These are phyloP conservation scores for Clamator glandarius DNA, from an alignment of 2,797 vertebrate genomes.

Conservation along the genomic window DNA sequence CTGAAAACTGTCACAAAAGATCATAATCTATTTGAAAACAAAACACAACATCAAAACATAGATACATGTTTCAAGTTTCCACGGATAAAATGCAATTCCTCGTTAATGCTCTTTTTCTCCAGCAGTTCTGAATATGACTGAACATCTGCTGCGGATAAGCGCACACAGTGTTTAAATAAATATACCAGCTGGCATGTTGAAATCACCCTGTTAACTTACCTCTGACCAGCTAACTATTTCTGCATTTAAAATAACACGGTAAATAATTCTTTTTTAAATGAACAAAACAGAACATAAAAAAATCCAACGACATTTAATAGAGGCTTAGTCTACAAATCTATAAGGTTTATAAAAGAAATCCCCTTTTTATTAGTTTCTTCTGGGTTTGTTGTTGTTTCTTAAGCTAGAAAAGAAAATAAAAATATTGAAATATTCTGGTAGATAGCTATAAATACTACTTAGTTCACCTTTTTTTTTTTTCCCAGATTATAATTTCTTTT, in stretches of 20 bases:
- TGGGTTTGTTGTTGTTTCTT: neutral
- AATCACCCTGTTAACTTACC: neutral
- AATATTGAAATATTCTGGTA: neutral
- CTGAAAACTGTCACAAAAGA: neutral
- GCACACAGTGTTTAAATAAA: neutral
- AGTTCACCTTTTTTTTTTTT: neutral
- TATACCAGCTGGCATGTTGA: neutral
- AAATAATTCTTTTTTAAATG: neutral
- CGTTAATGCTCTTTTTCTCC: neutral
- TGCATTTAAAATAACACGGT: neutral
- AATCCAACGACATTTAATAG: neutral
- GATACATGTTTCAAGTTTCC: neutral
- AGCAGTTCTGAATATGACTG: neutral
- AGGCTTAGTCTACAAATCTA: neutral
- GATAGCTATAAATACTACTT: neutral
- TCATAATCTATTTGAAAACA: neutral
- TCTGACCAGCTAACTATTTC: neutral
- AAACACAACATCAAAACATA: neutral
- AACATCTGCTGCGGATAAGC: neutral
- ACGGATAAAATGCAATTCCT: neutral
- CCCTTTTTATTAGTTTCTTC: neutral
- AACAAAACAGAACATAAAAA: neutral
- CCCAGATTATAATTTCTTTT: neutral
- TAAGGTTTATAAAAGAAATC: accelerated
- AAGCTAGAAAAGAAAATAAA: neutral